phyloP scores from a whole-genome alignment of 2,888 invertebrate genomes.

The Labia minor region DNA sequence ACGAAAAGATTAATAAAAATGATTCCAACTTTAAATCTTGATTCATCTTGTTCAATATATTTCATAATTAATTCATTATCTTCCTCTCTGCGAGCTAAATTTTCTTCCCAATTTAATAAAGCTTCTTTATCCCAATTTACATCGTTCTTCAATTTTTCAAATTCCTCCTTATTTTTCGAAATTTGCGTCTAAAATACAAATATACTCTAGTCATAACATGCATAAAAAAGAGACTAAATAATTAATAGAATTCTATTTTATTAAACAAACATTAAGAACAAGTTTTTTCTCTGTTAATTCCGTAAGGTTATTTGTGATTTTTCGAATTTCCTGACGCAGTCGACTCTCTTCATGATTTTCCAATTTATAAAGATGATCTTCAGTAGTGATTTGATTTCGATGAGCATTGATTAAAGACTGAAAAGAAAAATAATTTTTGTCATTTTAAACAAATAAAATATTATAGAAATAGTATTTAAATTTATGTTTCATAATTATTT shows the following conservation, averaged over 20 bases:
- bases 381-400: constrained; percentile 55
- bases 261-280: constrained; percentile 20
- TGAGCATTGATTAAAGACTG: constrained; percentile 56
- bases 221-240: neutral
- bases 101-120: constrained; percentile 59
- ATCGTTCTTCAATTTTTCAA: constrained; percentile 52
- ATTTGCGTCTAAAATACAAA: constrained; percentile 23
- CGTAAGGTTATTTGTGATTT: constrained; percentile 39
- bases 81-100: constrained; percentile 44
- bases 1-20: neutral
- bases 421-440: constrained; percentile 27
- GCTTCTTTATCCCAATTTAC: constrained; percentile 59
- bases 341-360: constrained; percentile 39
- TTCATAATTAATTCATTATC: constrained; percentile 58
- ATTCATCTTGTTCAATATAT: constrained; percentile 59
- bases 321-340: constrained; percentile 39
- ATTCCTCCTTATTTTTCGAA: constrained; percentile 36
- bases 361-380: constrained; percentile 42
- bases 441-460: too few relatives aligned
- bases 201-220: neutral
- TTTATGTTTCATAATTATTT: constrained; percentile 1
- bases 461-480: too few relatives aligned
- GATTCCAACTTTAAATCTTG: constrained; percentile 45
- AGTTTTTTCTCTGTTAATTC: constrained; percentile 39
- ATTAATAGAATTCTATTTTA: neutral